Evolutionary conservation across 1,140 invertebrate genomes (phyloP), one percentile per base, ranked within the genome.

Genomic region (Musca vetustissima): DNA sequence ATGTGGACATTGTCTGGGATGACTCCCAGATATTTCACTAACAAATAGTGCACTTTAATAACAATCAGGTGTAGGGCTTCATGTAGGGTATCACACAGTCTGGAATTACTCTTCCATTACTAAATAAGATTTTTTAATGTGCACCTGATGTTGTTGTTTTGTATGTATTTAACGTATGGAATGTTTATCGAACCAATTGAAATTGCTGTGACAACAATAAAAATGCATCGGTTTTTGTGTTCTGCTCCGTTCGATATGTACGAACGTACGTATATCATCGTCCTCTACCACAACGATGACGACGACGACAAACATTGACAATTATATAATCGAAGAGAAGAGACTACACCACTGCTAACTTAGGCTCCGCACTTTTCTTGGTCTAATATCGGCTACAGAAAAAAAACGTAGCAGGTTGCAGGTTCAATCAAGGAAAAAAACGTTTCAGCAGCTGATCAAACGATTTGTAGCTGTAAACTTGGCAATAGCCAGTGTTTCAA

Each of bases 121-220:
- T n/a, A n/a, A n/a, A n/a, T n/a, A 4, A 28, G 28, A 28, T 28
- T 28, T 28, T 8, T 4, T 28, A 4, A 28, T 4, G 8, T 28
- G 28, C 8, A 21, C 14, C 21, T 19, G 24, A n/a, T 28, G 28
- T 28, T 28, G 28, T 28, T 0, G n/a, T 49, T 14, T 66, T 25
- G 47, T 52, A 66, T 50, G 21, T 49, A 49, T 43, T 65, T 47
- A 64, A 53, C 66, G 66, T 49, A 72, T 77, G 78, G 78, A 80
- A 80, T 80, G 78, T 76, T 80, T 76, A 80, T 78, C 76, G 78
- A 78, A 80, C 76, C 78, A 80, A 80, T 80, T 80, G 78, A 80
- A 80, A 80, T 80, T 80, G 78, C 78, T 80, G 78, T 80, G 78
- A 80, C 78, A 80, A 80, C 78, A 80, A 80, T 80, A 80, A 80